Evolutionary conservation across 2,113 vertebrate species (phyloP), one percentile per base, ranked within the genome.

Genomic region (Prochilodus magdalenae): DNA sequence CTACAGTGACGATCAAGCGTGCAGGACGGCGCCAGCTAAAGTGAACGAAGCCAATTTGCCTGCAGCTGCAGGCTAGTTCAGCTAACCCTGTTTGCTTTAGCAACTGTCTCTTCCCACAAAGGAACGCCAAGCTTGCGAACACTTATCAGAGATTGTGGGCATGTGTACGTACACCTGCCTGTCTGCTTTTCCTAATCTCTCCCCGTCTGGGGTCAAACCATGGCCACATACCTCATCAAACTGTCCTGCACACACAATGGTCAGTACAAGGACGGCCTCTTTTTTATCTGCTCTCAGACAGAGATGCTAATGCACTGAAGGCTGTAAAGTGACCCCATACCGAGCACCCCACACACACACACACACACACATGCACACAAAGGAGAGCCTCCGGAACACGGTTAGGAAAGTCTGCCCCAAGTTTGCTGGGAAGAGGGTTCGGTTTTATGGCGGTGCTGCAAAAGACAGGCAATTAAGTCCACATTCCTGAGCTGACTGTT

Each of bases 401-500:
- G 82, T 78, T 85, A 88, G 82, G 87, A 81, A 84, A 62, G 75
- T 79, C 88, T 86, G 77, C 85, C 86, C 75, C 67, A 60, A 84
- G 84, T 85, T 85, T 87, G 85, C 84, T 83, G 40, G 83, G 82
- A 72, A 88, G 77, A 83, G 72, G 80, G 88, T 86, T 44, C 87
- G 80, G 87, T 91, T 91, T 91, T 93, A 92, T 91, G 89, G 91
- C 87, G 84, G 83, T 76, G 75, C 87, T 76, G 86, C 84, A 89
- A 88, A 79, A 91, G 84, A 84, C 81, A 55, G 85, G 86, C 88
- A 93, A 92, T 92, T 91, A 90, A 89, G 79, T 84, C 84, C 72
- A 84, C 94, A 94, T 89, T 92, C 93, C 92, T 91, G 82, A 83
- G 88, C 86, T 87, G 62, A 81, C 89, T 91, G 89, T 88, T 90